These are phyloP conservation scores for Melanotaenia maccullochi DNA, from an alignment of 2,797 vertebrate species.

Conservation along the genomic window DNA sequence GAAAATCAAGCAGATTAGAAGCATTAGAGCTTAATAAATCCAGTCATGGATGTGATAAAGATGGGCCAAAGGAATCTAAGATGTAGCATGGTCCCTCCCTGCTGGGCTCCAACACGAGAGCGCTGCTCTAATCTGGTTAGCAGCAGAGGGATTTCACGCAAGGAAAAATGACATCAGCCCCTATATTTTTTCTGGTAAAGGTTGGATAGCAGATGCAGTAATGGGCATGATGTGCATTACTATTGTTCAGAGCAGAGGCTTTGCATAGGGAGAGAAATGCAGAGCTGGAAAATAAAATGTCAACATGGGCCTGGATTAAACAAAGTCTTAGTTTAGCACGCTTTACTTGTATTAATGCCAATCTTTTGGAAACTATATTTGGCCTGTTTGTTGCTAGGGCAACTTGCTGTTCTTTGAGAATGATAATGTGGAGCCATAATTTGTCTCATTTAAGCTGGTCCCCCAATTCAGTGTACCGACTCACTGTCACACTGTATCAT, in stretches of 20 bases:
- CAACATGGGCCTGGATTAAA: background rate
- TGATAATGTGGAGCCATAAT: slow-evolving; percentile 30
- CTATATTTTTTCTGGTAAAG: slow-evolving; percentile 27
- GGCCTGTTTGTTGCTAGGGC: slow-evolving; percentile 4
- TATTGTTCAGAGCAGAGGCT: slow-evolving; percentile 4
- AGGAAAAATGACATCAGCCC: slow-evolving; percentile 60
- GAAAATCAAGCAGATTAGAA: slow-evolving; percentile 74
- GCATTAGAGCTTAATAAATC: slow-evolving; percentile 73
- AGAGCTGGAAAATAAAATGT: slow-evolving; percentile 24
- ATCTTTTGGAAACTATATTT: slow-evolving; percentile 1
- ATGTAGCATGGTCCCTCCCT: slow-evolving; percentile 44
- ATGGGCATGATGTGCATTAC: slow-evolving; percentile 18
- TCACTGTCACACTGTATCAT: slow-evolving; percentile 61
- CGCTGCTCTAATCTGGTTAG: slow-evolving; percentile 69
- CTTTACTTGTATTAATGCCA: background rate
- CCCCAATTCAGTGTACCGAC: slow-evolving; percentile 42
- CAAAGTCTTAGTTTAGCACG: background rate
- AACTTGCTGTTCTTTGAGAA: slow-evolving; percentile 3
- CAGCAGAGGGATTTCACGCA: slow-evolving; percentile 55
- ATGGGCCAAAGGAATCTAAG: slow-evolving; percentile 53
- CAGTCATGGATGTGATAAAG: slow-evolving; percentile 62
- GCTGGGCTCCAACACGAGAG: slow-evolving; percentile 57
- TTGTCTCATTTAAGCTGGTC: slow-evolving; percentile 45
- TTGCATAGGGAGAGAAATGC: slow-evolving; percentile 21
- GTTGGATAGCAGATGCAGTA: slow-evolving; percentile 61